Evolutionary conservation across 2,888 invertebrate genomes (phyloP).

Genomic region (Amblyjoppa proteus): DNA sequence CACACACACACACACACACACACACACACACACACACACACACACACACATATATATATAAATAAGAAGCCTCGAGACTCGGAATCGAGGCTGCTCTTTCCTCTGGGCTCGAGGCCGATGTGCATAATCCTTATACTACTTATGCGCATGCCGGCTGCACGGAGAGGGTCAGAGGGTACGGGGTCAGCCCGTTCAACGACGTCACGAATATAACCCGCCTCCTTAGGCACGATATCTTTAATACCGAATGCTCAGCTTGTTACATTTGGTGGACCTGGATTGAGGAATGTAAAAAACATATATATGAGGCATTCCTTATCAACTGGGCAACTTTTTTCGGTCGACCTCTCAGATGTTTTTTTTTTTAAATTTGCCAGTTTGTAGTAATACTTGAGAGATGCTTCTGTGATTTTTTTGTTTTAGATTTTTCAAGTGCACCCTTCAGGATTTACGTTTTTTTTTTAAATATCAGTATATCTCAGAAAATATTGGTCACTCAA

Average conservation of each 20-base stretch:
- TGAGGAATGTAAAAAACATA: slow-evolving; percentile 9
- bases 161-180: slow-evolving; percentile 11
- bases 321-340: no score
- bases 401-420: no score
- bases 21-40: no score
- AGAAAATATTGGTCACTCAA: no score
- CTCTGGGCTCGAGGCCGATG: slow-evolving; percentile 13
- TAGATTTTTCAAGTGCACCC: no score
- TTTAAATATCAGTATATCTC: no score
- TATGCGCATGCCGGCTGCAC: background rate
- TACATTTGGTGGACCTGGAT: slow-evolving; percentile 10
- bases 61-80: slow-evolving; percentile 18
- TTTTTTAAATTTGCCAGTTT: no score
- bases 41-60: background rate
- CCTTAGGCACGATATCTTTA: slow-evolving; percentile 16
- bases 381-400: no score
- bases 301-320: background rate
- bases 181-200: slow-evolving; percentile 26
- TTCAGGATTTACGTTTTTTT: no score
- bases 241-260: slow-evolving; percentile 30
- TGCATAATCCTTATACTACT: slow-evolving; percentile 12
- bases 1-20: no score
- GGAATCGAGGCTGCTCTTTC: background rate
- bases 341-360: no score
- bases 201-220: slow-evolving; percentile 13